Base-by-base conservation (phyloP, 2,888 invertebrate genomes). In the Spilarctia lutea region DNA sequence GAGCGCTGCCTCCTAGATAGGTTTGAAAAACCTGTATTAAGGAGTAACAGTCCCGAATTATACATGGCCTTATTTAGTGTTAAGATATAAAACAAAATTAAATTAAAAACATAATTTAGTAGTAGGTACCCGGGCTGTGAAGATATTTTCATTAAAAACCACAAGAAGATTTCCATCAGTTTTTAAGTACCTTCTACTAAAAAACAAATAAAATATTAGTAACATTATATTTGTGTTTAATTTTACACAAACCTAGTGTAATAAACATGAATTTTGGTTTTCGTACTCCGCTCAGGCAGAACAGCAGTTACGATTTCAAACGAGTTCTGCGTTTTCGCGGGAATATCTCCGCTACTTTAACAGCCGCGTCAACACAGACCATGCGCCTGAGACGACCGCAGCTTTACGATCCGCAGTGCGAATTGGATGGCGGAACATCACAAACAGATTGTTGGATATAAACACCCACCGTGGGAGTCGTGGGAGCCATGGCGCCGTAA, bases 351-450 rank as follows among this genome's bases (percentile, higher is more conserved):
- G 74, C 77, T 67, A 67, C 35, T 66, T 69, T 71, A 13, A 73
- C 76, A 80, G 84, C 84, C 83, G 71, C 79, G 72, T 70, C 33
- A 16, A 76, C 80, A 79, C 80, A 85, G 84, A 79, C 73, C 80
- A 76, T 86, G 86, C 88, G 86, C 85, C 78, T 69, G 86, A 84
- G 84, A 85, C 87, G 89, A 93, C 93, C 94, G 88, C 93, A 93
- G 85, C 92, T 93, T 94, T 85, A 85, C 82, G 84, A 94, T 88
- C 90, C 89, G 83, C 84, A 80, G 85, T 81, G 88, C 86, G 90
- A 90, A 93, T 94, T 93, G 92, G 90, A 89, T 88, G 91, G 91
- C 90, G 89, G 90, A 88, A 89, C 89, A 89, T 92, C 91, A 88
- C 90, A 92, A 87, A 87, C 86, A 84, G 87, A 87, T 85, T 81